These are phyloP conservation scores for Brachynemurus nebulosus DNA, from an alignment of 2,888 invertebrate genomes.

Conservation along the genomic window DNA sequence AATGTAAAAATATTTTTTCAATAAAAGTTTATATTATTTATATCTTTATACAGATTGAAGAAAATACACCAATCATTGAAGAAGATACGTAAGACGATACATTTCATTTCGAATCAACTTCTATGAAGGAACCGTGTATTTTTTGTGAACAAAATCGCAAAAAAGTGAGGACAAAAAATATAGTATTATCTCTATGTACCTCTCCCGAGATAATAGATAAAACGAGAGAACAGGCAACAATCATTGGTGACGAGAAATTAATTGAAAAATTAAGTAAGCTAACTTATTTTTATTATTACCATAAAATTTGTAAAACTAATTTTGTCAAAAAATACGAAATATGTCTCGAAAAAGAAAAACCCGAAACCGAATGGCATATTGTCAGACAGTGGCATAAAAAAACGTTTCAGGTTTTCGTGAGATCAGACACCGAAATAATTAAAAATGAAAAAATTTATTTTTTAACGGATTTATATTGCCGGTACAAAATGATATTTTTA, in stretches of 20 bases:
- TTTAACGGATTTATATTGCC: not conserved
- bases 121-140: not conserved
- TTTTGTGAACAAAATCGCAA: not conserved
- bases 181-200: not conserved
- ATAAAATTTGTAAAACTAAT: not conserved
- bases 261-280: not conserved
- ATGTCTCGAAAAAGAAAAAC: not conserved
- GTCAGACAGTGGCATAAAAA: not conserved
- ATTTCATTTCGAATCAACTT: too few relatives aligned
- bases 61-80: too few relatives aligned
- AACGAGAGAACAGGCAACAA: not conserved
- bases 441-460: not conserved
- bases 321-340: not conserved
- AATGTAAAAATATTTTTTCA: too few relatives aligned
- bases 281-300: not conserved
- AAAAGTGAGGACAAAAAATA: not conserved
- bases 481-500: not conserved
- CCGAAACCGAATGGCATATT: not conserved
- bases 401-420: not conserved
- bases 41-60: too few relatives aligned
- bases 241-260: not conserved
- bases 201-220: not conserved
- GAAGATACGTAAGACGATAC: too few relatives aligned
- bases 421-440: not conserved
- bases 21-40: too few relatives aligned